Conservation (phyloP, 2,888 invertebrate genomes). For the Acanthococcus lagerstroemiae region DNA sequence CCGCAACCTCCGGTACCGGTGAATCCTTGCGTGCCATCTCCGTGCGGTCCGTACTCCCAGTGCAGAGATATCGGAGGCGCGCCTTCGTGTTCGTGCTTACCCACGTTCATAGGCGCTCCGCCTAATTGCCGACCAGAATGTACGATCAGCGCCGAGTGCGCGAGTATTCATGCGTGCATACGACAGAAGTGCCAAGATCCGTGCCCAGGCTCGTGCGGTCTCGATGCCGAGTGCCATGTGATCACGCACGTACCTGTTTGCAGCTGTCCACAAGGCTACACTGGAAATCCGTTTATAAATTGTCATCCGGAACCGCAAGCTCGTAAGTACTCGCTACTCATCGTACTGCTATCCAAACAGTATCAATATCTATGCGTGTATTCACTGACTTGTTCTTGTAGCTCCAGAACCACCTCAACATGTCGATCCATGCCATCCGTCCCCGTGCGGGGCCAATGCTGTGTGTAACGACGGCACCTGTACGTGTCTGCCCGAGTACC, state of each 20-base stretch:
- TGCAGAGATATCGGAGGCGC: conserved; percentile 40
- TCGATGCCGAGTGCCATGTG: conserved; percentile 43
- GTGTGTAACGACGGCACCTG: conserved; percentile 64
- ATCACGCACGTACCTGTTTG: conserved; percentile 45
- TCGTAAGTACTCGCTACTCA: conserved; percentile 35
- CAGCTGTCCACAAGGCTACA: conserved; percentile 41
- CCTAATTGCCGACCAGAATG: conserved; percentile 68
- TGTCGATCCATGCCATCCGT: conserved; percentile 53
- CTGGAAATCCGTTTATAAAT: conserved; percentile 40
- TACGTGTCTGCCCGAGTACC: conserved; percentile 59
- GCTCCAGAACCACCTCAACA: not conserved
- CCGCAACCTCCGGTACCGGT: conserved; percentile 35
- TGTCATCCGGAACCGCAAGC: conserved; percentile 40
- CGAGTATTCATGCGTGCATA: conserved; percentile 42
- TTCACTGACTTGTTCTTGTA: not conserved
- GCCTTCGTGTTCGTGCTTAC: conserved; percentile 43
- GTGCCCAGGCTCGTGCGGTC: conserved; percentile 43
- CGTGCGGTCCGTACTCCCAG: conserved; percentile 40
- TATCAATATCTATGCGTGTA: not conserved
- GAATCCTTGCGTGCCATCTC: conserved; percentile 43
- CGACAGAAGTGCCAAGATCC: conserved; percentile 44
- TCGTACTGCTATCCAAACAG: not conserved
- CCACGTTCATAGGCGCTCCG: conserved; percentile 41
- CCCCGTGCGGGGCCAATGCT: conserved; percentile 67
- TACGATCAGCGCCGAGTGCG: conserved; percentile 49